Evolutionary conservation across 2,888 invertebrate species (phyloP), one percentile per base, ranked within the genome.

Genomic region (Scaptomyza polygonia): DNA sequence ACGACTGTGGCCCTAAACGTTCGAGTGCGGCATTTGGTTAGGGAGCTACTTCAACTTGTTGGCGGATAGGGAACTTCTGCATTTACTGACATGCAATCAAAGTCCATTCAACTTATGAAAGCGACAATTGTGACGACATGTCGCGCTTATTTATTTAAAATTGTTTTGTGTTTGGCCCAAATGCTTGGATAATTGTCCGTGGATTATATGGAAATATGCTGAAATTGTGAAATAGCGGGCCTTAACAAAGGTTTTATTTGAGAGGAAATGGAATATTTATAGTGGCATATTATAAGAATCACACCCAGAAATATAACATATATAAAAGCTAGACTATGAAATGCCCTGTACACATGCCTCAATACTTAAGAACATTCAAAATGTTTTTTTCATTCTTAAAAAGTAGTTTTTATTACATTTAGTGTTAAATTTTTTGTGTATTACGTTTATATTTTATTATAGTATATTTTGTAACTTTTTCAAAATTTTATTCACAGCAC

Each of bases 41-140:
- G 25, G n/a, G 0, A n/a, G 27, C 49, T 11, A 34, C 34, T 9
- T 5, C 14, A 25, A 11, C 12, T 8, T 11, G 0, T 0, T 42
- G 8, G 21, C 14, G 27, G 40, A 16, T 21, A n/a, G 30, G n/a
- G 11, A n/a, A 18, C 34, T 34, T 40, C 21, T 45, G 43, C 44
- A 61, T 30, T 61, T 65, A 69, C 61, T 73, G 58, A 56, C 84
- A 84, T 77, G 84, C 81, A 70, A 72, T 44, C 65, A 49, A 40
- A 67, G 88, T 83, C 88, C 83, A 44, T 88, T 83, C 79, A 88
- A 88, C 82, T 67, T 61, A 14, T n/a, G 18, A 55, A 48, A 49
- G 51, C 49, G 56, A 55, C 64, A 56, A 58, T 32, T 68, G 39
- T 30, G 54, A 53, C 61, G 29, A 69, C 52, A 58, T 67, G 57